Conservation (phyloP, 1,140 invertebrate genomes). For the Melitaea cinxia region DNA sequence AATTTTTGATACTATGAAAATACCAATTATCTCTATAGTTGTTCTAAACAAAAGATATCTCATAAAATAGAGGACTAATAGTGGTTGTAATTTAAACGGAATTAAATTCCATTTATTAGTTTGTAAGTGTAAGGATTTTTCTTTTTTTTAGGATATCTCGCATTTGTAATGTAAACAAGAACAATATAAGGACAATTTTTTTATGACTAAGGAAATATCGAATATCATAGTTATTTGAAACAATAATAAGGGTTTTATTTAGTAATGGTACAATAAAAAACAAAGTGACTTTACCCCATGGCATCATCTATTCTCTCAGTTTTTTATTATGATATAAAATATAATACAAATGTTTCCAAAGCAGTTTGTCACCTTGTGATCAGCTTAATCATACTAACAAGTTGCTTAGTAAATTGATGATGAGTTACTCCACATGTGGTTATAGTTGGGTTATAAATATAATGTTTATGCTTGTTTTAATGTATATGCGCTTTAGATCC, state of each 20-base stretch:
- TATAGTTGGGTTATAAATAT: too few relatives aligned
- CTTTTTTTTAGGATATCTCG: too few relatives aligned
- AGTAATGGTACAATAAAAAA: not conserved
- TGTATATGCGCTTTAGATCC: too few relatives aligned
- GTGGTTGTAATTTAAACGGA: too few relatives aligned
- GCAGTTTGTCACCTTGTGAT: conserved; percentile 14
- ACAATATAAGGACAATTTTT: not conserved
- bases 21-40: too few relatives aligned
- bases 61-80: too few relatives aligned
- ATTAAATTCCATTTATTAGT: too few relatives aligned
- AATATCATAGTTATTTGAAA: not conserved
- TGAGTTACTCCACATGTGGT: too few relatives aligned
- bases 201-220: not conserved
- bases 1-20: too few relatives aligned
- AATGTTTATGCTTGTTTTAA: too few relatives aligned
- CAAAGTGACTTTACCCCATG: not conserved
- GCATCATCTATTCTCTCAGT: conserved; percentile 4
- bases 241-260: not conserved
- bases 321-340: conserved; percentile 23
- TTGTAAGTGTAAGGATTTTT: too few relatives aligned
- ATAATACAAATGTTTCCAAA: conserved; percentile 27
- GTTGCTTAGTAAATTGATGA: conserved; percentile 7
- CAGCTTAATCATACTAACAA: conserved; percentile 15
- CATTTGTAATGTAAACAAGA: not conserved
- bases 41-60: too few relatives aligned